Conservation (phyloP, 2,888 invertebrate genomes). For the Punctoribates punctum region DNA sequence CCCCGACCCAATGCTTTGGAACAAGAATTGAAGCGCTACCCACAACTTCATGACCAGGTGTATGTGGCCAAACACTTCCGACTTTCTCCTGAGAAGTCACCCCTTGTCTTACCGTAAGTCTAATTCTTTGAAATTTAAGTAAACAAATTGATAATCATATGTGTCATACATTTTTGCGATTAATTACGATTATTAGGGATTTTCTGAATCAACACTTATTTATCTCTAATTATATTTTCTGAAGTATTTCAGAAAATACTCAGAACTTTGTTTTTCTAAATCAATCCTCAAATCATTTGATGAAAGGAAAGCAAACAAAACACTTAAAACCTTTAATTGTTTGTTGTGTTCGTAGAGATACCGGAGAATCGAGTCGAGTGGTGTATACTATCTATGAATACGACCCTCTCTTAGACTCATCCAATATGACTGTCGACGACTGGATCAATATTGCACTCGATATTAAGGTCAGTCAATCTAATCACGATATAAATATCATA, state of each 20-base stretch:
- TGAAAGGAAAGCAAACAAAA: no score
- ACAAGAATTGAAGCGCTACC: conserved; percentile 66
- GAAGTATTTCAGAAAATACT: no score
- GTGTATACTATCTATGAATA: conserved; percentile 80
- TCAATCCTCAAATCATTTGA: no score
- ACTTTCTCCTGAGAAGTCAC: conserved; percentile 49
- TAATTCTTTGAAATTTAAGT: conserved; percentile 24
- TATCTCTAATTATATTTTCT: no score
- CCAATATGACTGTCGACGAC: conserved; percentile 85
- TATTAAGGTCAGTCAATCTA: conserved; percentile 63
- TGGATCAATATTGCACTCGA: conserved; percentile 85
- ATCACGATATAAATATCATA: background rate
- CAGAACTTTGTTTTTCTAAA: no score
- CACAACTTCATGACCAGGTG: conserved; percentile 76
- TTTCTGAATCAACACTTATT: no score
- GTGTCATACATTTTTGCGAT: no score
- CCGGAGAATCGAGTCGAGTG: conserved; percentile 57
- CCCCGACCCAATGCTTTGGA: conserved; percentile 69
- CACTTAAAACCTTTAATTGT: conserved; percentile 40
- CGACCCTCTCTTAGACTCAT: conserved; percentile 80
- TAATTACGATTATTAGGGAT: no score
- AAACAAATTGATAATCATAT: no score
- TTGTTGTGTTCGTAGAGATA: conserved; percentile 44
- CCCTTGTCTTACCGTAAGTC: conserved; percentile 58
- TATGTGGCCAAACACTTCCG: conserved; percentile 59